Evolutionary conservation across 1,140 invertebrate species (phyloP), one percentile per base, ranked within the genome.

Genomic region (Drosophila navojoa): DNA sequence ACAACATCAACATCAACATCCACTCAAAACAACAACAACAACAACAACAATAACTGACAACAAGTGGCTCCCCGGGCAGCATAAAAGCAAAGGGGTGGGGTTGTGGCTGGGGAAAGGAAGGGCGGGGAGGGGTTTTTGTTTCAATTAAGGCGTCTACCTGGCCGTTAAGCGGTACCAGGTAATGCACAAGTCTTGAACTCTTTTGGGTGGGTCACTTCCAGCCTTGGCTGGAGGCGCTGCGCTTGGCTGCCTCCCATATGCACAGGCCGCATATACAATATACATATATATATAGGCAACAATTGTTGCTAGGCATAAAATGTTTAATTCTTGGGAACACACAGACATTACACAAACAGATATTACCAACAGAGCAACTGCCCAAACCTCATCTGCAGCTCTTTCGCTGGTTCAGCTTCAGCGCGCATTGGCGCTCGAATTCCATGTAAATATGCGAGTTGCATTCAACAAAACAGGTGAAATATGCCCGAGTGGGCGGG

Each of bases 161-260:
- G 32, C 80, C 80, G 77, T 79, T 79, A 80, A 84, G 63, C 68
- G 62, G 16, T 22, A 25, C 35, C 49, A 27, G 44, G 70, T 71
- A 85, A 73, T 85, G 72, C 81, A 80, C 81, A 52, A 49, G 42
- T 53, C 53, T 55, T 81, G 81, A 86, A 84, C 81, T 75, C 76
- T 75, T 60, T 75, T 79, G 77, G 81, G 76, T 73, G 76, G 81
- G 81, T 86, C 81, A 86, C 76, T 76, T 45, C 58, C 70, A 63
- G 71, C 54, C 63, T 53, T 55, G 44, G 13, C 50, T 42, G 42
- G 42, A 45, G 42, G 50, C 69, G 77, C 64, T 71, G 57, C 77
- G 82, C 55, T 79, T 59, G 71, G 81, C 50, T 86, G 81, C 57
- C 29, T 68, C 72, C 76, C 68, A 49, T 60, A 44, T 64, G 29